Conservation (phyloP, 2,797 vertebrate species). For the Enteromius mattozi region DNA sequence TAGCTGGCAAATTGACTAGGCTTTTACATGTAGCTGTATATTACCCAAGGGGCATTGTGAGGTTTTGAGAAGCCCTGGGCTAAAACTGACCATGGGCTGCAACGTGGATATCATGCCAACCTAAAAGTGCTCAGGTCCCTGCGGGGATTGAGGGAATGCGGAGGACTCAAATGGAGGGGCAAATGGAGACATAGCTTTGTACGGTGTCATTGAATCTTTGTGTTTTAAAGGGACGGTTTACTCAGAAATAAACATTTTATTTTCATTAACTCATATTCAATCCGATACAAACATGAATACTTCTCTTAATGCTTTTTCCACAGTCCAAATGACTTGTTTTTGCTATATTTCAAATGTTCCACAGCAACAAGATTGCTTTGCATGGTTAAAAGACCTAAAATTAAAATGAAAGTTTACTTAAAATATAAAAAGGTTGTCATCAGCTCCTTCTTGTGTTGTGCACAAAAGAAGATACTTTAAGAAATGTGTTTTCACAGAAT, state of each 20-base stretch:
- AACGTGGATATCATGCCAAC: conserved; percentile 65
- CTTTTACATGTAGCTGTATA: conserved; percentile 61
- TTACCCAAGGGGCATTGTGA: conserved; percentile 57
- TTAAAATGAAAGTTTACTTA: neutral
- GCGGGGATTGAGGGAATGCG: conserved; percentile 76
- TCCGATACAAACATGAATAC: neutral
- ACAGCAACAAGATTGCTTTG: neutral
- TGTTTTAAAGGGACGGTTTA: neutral
- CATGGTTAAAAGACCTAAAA: too few species aligned
- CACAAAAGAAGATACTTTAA: neutral
- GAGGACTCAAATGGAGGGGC: conserved; percentile 79
- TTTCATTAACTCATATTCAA: neutral
- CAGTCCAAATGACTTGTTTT: neutral
- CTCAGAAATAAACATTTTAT: neutral
- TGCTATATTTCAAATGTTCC: neutral
- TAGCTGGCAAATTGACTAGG: conserved; percentile 62
- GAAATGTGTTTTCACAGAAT: neutral
- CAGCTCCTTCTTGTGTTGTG: neutral
- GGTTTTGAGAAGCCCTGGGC: conserved; percentile 59
- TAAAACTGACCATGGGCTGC: conserved; percentile 67
- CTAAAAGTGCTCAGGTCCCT: conserved; percentile 65
- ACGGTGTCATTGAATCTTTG: conserved; percentile 1
- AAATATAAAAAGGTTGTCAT: neutral
- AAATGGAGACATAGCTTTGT: conserved; percentile 70
- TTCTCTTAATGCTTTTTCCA: neutral